Percentiles rank a stretch among this genome's conserved stretches.
Evolutionary conservation across 2,797 vertebrate species (phyloP).

Genomic region (Myotis vivesi): DNA sequence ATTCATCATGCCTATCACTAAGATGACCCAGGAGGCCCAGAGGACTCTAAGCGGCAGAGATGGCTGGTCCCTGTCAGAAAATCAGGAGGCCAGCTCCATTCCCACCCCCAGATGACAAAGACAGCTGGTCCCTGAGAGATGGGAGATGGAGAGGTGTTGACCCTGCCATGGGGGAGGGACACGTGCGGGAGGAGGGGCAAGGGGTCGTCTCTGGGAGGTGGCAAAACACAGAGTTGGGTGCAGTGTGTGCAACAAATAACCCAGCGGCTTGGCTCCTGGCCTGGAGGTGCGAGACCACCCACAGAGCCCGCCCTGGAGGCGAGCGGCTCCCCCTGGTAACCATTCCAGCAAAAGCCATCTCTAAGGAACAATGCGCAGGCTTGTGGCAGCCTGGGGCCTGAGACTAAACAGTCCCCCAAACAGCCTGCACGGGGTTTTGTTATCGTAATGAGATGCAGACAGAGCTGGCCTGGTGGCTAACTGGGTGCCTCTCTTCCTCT

Average conservation of each 20-base stretch:
- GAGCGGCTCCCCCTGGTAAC: conserved; percentile 39
- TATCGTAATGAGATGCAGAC: conserved; percentile 71
- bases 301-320: conserved; percentile 51
- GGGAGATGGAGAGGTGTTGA: conserved; percentile 18
- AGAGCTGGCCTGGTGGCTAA: conserved; percentile 65
- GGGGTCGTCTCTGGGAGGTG: conserved; percentile 49
- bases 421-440: conserved; percentile 56
- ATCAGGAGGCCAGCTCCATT: neutral
- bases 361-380: conserved; percentile 58
- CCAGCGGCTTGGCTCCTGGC: conserved; percentile 59
- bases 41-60: neutral
- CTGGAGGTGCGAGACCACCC: conserved; percentile 75
- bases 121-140: neutral
- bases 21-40: neutral
- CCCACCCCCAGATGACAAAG: conserved; percentile 31
- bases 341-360: conserved; percentile 59
- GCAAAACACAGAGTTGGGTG: conserved; percentile 51
- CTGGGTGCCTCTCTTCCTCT: conserved; percentile 69
- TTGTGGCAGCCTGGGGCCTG: neutral
- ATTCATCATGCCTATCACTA: neutral
- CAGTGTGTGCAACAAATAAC: conserved; percentile 56
- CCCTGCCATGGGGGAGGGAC: neutral
- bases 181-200: neutral
- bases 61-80: neutral
- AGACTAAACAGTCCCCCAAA: conserved; percentile 66